phyloP scores from a whole-genome alignment of 1,140 invertebrate genomes.

The Hetaerina americana region DNA sequence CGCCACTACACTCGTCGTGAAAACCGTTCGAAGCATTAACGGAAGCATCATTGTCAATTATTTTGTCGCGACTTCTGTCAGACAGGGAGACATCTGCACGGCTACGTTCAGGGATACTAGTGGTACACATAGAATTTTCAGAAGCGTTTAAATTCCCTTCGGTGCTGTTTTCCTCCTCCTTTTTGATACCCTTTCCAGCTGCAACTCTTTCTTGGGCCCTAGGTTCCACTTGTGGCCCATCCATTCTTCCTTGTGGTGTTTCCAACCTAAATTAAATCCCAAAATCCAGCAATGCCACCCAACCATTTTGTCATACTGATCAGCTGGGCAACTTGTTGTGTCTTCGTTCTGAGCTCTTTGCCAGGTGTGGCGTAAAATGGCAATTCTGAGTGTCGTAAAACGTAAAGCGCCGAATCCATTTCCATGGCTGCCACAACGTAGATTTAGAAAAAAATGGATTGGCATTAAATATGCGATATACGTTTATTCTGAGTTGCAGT shows the following conservation, averaged over 20 bases:
- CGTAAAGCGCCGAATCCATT: background rate
- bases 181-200: constrained; percentile 24
- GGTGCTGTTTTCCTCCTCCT: constrained; percentile 19
- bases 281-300: constrained; percentile 13
- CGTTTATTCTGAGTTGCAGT: too few species aligned
- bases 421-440: too few species aligned
- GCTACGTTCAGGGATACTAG: constrained; percentile 6
- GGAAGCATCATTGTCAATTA: constrained; percentile 10
- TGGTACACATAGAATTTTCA: constrained; percentile 21
- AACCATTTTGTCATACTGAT: constrained; percentile 24
- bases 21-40: constrained; percentile 25
- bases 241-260: constrained; percentile 11
- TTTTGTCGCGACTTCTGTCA: constrained; percentile 8
- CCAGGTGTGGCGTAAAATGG: constrained; percentile 4
- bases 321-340: constrained; percentile 19
- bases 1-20: constrained; percentile 24
- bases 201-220: constrained; percentile 8
- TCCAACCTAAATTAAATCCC: constrained; percentile 18
- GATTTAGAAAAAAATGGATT: too few species aligned
- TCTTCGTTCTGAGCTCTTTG: constrained; percentile 2
- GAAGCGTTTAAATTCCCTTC: constrained; percentile 12
- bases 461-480: too few species aligned
- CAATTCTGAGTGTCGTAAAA: background rate
- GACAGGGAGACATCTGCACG: background rate
- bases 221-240: background rate